Percentiles rank a stretch among this genome's conserved stretches.
Evolutionary conservation across 2,113 vertebrate species (phyloP).

Genomic region (Ophthalmolycus amberensis): DNA sequence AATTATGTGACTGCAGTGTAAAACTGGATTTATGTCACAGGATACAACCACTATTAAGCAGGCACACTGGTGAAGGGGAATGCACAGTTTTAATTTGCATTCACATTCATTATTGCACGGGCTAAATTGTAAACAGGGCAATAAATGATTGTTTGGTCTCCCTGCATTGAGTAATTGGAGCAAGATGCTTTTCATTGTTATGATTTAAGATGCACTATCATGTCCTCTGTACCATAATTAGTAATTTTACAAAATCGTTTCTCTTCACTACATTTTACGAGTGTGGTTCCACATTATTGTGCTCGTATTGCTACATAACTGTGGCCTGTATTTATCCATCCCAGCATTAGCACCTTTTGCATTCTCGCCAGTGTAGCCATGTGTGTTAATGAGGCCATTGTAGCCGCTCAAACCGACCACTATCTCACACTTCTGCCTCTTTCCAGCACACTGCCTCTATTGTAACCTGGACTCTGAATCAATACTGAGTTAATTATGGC

Average conservation of each 20-base stretch:
- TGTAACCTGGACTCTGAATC: conserved; percentile 74
- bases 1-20: conserved; percentile 28
- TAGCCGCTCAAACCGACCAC: conserved; percentile 61
- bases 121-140: conserved; percentile 18
- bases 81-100: conserved; percentile 36
- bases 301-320: conserved; percentile 24
- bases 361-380: conserved; percentile 49
- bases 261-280: conserved; percentile 28
- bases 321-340: conserved; percentile 46
- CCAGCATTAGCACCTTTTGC: conserved; percentile 46
- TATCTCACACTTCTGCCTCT: conserved; percentile 62
- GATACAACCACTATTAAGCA: conserved; percentile 30
- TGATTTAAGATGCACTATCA: conserved; percentile 27
- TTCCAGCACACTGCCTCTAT: conserved; percentile 59
- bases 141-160: conserved; percentile 35
- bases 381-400: conserved; percentile 74
- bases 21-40: conserved; percentile 41
- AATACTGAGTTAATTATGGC: conserved; percentile 77
- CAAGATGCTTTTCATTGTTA: conserved; percentile 40
- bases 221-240: conserved; percentile 33
- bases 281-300: conserved; percentile 21
- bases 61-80: conserved; percentile 19
- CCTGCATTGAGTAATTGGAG: conserved; percentile 29
- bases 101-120: conserved; percentile 17
- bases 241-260: conserved; percentile 42